Base-by-base conservation (phyloP, 2,113 vertebrate genomes). In the Australoheros scitulus region DNA sequence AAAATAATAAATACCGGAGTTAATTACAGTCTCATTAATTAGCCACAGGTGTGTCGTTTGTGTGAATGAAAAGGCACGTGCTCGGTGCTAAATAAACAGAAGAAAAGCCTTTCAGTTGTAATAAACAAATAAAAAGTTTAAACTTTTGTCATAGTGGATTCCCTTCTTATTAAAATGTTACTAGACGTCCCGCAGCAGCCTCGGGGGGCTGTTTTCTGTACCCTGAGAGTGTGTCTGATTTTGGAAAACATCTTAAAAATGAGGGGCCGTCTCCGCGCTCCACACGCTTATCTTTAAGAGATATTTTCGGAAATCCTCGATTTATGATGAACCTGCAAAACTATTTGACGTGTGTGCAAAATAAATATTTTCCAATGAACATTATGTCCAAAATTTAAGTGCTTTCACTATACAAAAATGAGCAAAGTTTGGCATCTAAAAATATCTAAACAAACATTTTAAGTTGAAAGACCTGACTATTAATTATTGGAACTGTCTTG, bases 151-250 rank as follows among this genome's bases (percentile, higher is more conserved):
- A 72, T 17, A 24, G 55, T 43, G 81, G 41, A 61, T 72, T 61
- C 61, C 50, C 34, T 57, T 84, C 61, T 74, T 78, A 77, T 77
- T 79, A 92, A 93, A 94, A 84, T 93, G 88, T 96, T 96, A 96
- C 96, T 96, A 93, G 36, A 85, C 77, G 85, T 83, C 57, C 34
- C 63, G 82, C 86, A 94, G 95, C 94, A 96, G 92, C 84, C 83
- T 76, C 84, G 89, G 89, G 60, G 81, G 81, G 50, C n/a, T 63
- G 41, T 89, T 92, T 94, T 97, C 96, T 95, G 95, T 96, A 95
- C 96, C 90, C 94, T 94, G 87, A 94, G 93, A 92, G 88, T 83
- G 59, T 24, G 92, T 94, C 90, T 94, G 85, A 82, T 94, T 96
- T 94, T 14, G 90, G 93, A 95, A 95, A 94, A 93, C 94, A 93